A percentile compares a stretch with the other conserved stretches of the same genome.
Conservation (phyloP, 2,113 vertebrate genomes). For the Cnemophilus loriae region DNA sequence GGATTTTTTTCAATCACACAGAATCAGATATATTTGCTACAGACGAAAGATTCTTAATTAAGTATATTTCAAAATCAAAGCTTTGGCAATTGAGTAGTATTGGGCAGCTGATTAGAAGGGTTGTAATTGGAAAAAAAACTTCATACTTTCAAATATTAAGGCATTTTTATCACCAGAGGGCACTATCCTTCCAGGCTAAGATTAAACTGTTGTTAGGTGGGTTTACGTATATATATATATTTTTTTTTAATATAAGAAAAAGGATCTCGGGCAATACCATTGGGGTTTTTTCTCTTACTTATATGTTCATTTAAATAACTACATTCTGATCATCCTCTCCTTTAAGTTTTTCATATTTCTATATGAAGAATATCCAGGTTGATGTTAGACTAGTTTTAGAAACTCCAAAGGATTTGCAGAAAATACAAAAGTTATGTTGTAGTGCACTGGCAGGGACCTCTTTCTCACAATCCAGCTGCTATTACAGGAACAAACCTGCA, state of each 20-base stretch:
- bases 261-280: neutral
- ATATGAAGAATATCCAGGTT: neutral
- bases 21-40: neutral
- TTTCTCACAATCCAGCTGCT: neutral
- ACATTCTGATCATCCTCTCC: neutral
- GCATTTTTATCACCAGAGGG: conserved; percentile 56
- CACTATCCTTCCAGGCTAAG: conserved; percentile 44
- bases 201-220: neutral
- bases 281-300: neutral
- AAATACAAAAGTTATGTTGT: neutral
- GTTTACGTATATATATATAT: neutral
- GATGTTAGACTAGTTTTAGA: neutral
- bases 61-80: neutral
- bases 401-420: neutral
- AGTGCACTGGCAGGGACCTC: neutral
- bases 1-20: neutral
- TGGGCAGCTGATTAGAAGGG: neutral
- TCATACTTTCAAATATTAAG: neutral
- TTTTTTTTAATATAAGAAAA: neutral
- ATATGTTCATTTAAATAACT: neutral
- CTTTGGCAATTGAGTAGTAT: neutral
- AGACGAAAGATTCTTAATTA: neutral
- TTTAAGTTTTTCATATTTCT: neutral
- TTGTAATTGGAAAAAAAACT: neutral
- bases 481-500: neutral